These are phyloP conservation scores for Ips nitidus DNA, from an alignment of 1,140 invertebrate genomes.

Conservation along the genomic window DNA sequence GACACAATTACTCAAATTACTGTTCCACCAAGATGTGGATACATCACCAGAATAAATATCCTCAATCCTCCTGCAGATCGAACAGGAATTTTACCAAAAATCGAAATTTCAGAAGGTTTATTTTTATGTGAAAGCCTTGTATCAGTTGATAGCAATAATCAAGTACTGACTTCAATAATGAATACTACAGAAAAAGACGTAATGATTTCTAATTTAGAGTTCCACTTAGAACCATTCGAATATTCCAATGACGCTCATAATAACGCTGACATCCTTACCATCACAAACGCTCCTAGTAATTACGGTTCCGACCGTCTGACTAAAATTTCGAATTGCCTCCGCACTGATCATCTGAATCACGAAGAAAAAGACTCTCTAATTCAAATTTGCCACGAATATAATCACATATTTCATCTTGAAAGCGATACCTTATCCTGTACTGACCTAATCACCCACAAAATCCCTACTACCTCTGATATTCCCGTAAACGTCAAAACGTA, in stretches of 20 bases:
- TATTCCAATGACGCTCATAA: not conserved
- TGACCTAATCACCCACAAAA: slow-evolving; percentile 39
- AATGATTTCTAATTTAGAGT: not conserved
- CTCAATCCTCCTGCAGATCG: slow-evolving; percentile 1
- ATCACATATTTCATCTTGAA: slow-evolving; percentile 38
- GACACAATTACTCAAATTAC: not conserved
- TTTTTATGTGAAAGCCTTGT: slow-evolving; percentile 8
- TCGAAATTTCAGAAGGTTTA: not conserved
- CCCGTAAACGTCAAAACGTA: slow-evolving; percentile 46
- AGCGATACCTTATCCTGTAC: slow-evolving; percentile 33
- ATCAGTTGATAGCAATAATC: not conserved
- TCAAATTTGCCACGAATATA: slow-evolving; percentile 31
- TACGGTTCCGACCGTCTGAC: not conserved
- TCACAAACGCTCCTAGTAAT: not conserved
- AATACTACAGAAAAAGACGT: slow-evolving; percentile 10
- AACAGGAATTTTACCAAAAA: not conserved
- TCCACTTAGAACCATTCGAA: not conserved
- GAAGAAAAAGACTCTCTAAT: slow-evolving; percentile 6
- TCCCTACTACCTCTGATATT: slow-evolving; percentile 34
- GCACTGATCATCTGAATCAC: slow-evolving; percentile 10
- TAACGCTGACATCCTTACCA: not conserved
- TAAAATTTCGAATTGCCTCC: not conserved
- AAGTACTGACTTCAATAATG: not conserved
- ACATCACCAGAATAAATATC: slow-evolving; percentile 9
- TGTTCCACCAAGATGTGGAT: slow-evolving; percentile 9